Percentiles rank a stretch among this genome's conserved stretches.
phyloP scores from a whole-genome alignment of 2,113 vertebrate genomes.

The Hemibates koningsi region DNA sequence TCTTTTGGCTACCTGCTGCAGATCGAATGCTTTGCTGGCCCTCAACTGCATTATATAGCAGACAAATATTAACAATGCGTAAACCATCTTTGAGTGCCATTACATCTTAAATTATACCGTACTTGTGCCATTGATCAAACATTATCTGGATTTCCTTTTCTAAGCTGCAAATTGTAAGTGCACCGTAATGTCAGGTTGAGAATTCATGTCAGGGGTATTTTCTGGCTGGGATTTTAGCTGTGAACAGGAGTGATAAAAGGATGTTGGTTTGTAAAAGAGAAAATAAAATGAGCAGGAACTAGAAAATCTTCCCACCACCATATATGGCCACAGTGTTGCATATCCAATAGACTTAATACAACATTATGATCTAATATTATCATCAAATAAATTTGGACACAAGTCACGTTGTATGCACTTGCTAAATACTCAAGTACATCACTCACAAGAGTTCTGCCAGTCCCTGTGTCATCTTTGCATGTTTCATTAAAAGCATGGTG shows the following conservation, averaged over 20 bases:
- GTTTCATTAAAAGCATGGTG: background rate
- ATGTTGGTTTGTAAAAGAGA: background rate
- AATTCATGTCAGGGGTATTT: background rate
- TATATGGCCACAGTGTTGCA: background rate
- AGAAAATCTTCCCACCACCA: background rate
- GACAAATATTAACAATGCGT: background rate
- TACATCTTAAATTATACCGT: background rate
- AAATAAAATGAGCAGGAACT: background rate
- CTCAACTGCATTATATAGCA: fast-evolving
- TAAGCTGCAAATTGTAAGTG: background rate
- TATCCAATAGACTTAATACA: background rate
- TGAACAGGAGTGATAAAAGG: background rate
- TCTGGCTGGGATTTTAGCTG: background rate
- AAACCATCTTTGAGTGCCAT: background rate
- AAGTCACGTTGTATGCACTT: background rate
- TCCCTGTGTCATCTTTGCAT: background rate
- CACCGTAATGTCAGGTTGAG: background rate
- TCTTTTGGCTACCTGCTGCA: fast-evolving
- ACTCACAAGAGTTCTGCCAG: background rate
- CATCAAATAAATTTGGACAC: background rate
- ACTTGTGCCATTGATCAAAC: background rate
- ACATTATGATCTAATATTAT: background rate
- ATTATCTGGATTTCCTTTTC: background rate
- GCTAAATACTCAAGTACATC: background rate
- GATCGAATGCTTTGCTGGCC: background rate